These are phyloP conservation scores for Incurvaria masculella DNA, from an alignment of 2,888 invertebrate species.

Conservation along the genomic window DNA sequence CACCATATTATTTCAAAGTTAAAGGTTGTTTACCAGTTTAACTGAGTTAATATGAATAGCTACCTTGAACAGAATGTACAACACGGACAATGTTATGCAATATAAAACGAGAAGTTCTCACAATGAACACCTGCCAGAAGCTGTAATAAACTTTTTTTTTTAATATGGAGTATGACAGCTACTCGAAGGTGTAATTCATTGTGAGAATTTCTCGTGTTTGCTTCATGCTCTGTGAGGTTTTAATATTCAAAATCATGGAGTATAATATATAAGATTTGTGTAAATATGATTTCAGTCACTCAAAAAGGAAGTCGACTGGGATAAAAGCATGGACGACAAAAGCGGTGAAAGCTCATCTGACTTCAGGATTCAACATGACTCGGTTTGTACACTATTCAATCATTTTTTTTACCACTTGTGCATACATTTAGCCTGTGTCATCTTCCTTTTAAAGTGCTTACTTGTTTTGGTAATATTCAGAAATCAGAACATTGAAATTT, in stretches of 20 bases:
- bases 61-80: not conserved
- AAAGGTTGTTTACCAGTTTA: too few relatives aligned
- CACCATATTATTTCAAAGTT: too few relatives aligned
- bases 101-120: conserved; percentile 3
- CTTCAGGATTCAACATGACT: conserved; percentile 79
- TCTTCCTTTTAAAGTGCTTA: too few relatives aligned
- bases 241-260: too few relatives aligned
- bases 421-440: not conserved
- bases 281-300: conserved; percentile 84
- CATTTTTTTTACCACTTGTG: not conserved
- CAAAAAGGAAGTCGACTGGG: conserved; percentile 88
- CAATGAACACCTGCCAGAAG: conserved; percentile 1
- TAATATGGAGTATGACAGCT: too few relatives aligned
- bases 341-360: conserved; percentile 74
- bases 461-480: too few relatives aligned
- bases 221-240: too few relatives aligned
- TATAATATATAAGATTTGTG: too few relatives aligned
- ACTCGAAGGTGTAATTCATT: not conserved
- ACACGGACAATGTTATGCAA: not conserved
- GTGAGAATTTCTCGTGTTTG: conserved; percentile 11
- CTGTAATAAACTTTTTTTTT: too few relatives aligned
- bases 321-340: conserved; percentile 74
- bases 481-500: too few relatives aligned
- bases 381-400: conserved; percentile 59
- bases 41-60: too few relatives aligned